Base-by-base conservation (phyloP, 1,140 invertebrate genomes). In the Dinoponera quadriceps region DNA sequence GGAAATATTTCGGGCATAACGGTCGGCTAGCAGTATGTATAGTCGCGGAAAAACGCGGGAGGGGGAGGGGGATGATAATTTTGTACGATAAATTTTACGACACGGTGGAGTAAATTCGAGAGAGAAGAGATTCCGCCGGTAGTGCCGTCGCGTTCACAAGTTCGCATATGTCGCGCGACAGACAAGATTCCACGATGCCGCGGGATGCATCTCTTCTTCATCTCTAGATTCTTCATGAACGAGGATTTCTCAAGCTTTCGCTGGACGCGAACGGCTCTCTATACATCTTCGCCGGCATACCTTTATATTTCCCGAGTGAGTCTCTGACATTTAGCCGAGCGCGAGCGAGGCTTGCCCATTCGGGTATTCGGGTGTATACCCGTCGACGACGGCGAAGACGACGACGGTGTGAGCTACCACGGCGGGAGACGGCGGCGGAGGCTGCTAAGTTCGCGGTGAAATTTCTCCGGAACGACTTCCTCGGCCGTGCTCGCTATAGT, bases 401-500 rank as follows among this genome's bases (percentile, higher is more conserved):
- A 38, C 22, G 44, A 59, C 29, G 49, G 44, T 27, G 63, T 27
- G 66, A 71, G 22, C 0, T 27, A 72, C 14, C 33, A 49, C 9
- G 44, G 55, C 20, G 29, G 48, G 38, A 44, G 38, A 82, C 59
- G 65, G 78, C 22, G 84, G 84, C 51, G 78, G 85, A 90, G 88
- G 75, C 80, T 87, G 89, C 22, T 80, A 72, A 81, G 84, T 87
- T 88, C 80, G 88, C 85, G 90, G 89, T 90, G 90, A 91, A 91
- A 91, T 91, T 91, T 91, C 90, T 90, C 88, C 88, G 74, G 84
- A 84, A 75, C 54, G 83, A 87, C 80, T 87, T 89, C 80, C 86
- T 84, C 33, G 55, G 55, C 57, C 38, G 16, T 11, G n/a, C n/a
- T 29, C 22, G 63, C 71, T 72, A n/a, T n/a, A 84, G 75, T 74